Conservation (phyloP, 2,888 invertebrate species). For the Leucophenga montana region DNA sequence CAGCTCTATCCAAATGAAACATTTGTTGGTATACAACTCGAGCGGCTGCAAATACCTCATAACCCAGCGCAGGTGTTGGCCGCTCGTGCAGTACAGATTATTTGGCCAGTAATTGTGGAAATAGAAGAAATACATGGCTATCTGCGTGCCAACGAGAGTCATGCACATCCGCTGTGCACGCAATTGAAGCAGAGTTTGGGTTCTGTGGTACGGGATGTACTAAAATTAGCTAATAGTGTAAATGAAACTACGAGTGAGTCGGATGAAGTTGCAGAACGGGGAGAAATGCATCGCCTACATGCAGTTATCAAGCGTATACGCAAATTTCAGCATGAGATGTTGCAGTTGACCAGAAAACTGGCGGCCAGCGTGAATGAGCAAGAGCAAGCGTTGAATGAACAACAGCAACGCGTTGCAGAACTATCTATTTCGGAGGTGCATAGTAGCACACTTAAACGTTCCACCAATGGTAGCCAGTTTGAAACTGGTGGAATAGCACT, state of each 20-base stretch:
- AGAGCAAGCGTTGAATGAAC: neutral
- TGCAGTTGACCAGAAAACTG: neutral
- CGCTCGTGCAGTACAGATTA: constrained; percentile 56
- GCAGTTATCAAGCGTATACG: constrained; percentile 57
- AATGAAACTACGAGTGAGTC: neutral
- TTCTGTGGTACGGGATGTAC: constrained; percentile 53
- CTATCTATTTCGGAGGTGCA: neutral
- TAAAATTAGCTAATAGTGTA: constrained; percentile 49
- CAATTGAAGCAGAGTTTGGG: constrained; percentile 47
- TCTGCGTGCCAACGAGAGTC: constrained; percentile 39
- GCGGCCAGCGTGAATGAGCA: neutral
- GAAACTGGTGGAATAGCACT: constrained; percentile 45
- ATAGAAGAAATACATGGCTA: constrained; percentile 52
- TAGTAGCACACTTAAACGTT: too few species aligned
- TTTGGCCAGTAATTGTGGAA: constrained; percentile 62
- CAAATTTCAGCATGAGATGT: constrained; percentile 48
- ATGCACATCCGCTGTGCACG: constrained; percentile 45
- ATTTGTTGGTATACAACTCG: constrained; percentile 45
- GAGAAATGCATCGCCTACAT: constrained; percentile 45
- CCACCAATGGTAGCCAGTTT: neutral
- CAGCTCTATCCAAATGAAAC: constrained; percentile 41
- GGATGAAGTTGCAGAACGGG: neutral
- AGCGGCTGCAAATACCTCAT: constrained; percentile 51
- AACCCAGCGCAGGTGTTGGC: constrained; percentile 62
- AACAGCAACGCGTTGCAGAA: neutral